phyloP scores from a whole-genome alignment of 2,888 invertebrate species.

The Drosophila seclusa region DNA sequence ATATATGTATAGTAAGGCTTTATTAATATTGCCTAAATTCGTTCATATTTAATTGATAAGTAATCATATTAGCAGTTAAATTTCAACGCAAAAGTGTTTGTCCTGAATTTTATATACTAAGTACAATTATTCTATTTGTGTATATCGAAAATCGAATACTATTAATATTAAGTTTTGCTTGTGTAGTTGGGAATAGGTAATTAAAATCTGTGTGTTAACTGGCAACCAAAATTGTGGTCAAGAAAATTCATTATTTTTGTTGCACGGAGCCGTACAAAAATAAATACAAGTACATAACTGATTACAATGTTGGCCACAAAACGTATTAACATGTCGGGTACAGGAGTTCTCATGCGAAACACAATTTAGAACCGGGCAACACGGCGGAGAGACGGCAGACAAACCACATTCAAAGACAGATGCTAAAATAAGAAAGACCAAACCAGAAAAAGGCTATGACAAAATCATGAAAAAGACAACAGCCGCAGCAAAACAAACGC shows the following conservation, averaged over 20 bases:
- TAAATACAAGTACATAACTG: slow-evolving; percentile 45
- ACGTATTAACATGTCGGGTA: slow-evolving; percentile 73
- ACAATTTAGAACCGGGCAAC: slow-evolving; percentile 32
- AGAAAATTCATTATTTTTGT: neutral
- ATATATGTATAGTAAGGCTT: neutral
- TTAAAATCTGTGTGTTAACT: slow-evolving; percentile 14
- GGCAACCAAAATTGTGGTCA: neutral
- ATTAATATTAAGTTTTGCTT: neutral
- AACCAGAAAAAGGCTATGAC: slow-evolving; percentile 32
- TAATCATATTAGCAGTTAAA: neutral
- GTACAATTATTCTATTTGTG: neutral
- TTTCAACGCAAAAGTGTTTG: neutral
- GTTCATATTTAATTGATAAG: neutral
- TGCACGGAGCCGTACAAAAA: slow-evolving; percentile 3
- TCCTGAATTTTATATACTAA: neutral
- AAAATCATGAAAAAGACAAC: slow-evolving; percentile 62
- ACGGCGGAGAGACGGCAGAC: slow-evolving; percentile 8
- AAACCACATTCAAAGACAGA: slow-evolving; percentile 45
- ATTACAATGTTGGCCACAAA: slow-evolving; percentile 74
- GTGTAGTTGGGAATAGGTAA: neutral
- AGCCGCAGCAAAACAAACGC: slow-evolving; percentile 47
- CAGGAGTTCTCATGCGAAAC: slow-evolving; percentile 47
- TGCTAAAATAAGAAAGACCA: slow-evolving; percentile 31
- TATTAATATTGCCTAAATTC: neutral
- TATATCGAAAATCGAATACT: neutral